Evolutionary conservation across 2,888 invertebrate species (phyloP).

Genomic region (Cheilosia vernalis): DNA sequence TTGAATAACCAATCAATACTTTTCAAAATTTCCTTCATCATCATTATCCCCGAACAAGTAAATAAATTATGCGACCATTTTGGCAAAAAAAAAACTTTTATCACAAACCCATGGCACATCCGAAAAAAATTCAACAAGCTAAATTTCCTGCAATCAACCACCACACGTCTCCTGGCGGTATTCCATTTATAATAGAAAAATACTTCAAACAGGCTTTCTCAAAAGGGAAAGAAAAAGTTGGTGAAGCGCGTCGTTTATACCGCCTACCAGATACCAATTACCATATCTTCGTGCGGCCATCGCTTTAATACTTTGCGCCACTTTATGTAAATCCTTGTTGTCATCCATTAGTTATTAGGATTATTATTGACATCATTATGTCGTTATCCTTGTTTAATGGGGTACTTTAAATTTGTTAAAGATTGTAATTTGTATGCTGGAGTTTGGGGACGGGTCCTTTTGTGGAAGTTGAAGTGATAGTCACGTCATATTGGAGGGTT

Average conservation of each 20-base stretch:
- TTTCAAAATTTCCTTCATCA: no score
- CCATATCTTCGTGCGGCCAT: slow-evolving; percentile 72
- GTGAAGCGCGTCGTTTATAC: background rate
- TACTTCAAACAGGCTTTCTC: background rate
- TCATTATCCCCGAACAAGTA: no score
- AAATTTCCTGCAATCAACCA: no score
- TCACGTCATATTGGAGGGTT: no score
- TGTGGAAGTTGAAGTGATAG: no score
- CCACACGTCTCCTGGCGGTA: no score
- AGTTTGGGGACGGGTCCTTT: no score
- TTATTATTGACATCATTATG: slow-evolving; percentile 74
- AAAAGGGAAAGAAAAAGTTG: background rate
- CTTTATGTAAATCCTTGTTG: slow-evolving; percentile 73
- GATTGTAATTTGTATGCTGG: slow-evolving; percentile 28
- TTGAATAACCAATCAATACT: no score
- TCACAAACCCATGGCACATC: no score
- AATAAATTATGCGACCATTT: no score
- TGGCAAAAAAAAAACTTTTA: no score
- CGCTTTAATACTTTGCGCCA: slow-evolving; percentile 67
- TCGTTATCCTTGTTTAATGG: slow-evolving; percentile 74
- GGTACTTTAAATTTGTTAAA: slow-evolving; percentile 73
- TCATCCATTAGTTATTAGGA: slow-evolving; percentile 75
- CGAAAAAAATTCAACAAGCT: no score
- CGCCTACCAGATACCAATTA: slow-evolving; percentile 43
- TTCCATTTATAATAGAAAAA: slow-evolving; percentile 1